phyloP scores from a whole-genome alignment of 2,113 vertebrate species.

The Murina feae region DNA sequence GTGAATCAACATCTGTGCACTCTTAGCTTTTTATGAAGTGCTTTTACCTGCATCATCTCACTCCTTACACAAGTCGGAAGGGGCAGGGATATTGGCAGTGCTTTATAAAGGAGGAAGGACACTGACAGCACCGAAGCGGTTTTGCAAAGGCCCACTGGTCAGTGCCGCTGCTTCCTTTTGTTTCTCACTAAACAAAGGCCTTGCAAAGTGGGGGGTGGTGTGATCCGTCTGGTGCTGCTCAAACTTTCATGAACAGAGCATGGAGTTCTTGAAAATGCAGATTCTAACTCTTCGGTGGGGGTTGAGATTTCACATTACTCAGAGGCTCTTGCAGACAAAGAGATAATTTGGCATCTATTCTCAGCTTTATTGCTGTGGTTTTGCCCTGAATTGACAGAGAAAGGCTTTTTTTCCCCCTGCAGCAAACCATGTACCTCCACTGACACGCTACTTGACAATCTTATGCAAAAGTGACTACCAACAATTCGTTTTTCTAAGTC shows the following conservation, averaged over 20 bases:
- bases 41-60: neutral
- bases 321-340: neutral
- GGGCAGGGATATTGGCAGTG: neutral
- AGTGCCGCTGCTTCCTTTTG: neutral
- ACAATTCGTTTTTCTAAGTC: neutral
- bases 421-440: neutral
- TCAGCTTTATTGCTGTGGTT: neutral
- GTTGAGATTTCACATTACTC: neutral
- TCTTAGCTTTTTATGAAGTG: neutral
- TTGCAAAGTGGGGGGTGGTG: neutral
- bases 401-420: neutral
- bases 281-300: neutral
- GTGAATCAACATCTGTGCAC: neutral
- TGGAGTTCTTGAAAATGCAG: neutral
- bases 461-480: neutral
- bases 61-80: neutral
- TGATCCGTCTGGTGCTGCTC: neutral
- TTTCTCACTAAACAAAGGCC: neutral
- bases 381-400: neutral
- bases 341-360: neutral
- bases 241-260: neutral
- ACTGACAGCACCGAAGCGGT: no score
- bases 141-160: neutral
- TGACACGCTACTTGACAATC: neutral
- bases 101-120: neutral